These are phyloP conservation scores for Paramuricea clavata DNA, from an alignment of 92 coral and sea anemone species.

Conservation along the genomic window DNA sequence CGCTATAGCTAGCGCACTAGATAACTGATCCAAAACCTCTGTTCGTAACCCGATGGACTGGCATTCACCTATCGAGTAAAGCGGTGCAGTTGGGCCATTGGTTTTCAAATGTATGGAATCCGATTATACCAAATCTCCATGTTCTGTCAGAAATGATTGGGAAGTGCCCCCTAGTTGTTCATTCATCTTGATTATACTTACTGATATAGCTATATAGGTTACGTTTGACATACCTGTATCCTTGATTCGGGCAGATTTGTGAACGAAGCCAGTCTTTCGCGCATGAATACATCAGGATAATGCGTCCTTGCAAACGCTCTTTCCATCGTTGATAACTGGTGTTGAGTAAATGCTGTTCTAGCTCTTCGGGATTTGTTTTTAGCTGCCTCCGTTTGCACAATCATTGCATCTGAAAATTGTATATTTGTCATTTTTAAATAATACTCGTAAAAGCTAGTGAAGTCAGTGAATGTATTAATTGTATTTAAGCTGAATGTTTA, in stretches of 20 bases:
- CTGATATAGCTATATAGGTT: neutral
- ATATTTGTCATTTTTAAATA: neutral
- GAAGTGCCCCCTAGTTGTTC: no score
- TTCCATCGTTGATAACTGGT: conserved; percentile 96
- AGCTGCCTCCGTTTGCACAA: conserved; percentile 24
- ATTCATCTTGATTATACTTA: neutral
- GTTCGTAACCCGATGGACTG: neutral
- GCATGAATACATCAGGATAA: conserved; percentile 92
- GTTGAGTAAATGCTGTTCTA: conserved; percentile 97
- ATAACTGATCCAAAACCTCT: no score
- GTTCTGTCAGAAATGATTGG: neutral
- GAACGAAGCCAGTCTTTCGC: conserved; percentile 92
- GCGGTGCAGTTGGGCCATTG: neutral
- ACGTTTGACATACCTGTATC: conserved; percentile 77
- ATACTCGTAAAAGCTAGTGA: no score
- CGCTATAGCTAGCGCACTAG: no score
- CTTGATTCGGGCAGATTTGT: conserved; percentile 97
- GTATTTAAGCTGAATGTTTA: no score
- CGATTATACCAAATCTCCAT: no score
- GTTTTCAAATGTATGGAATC: neutral
- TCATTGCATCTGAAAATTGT: conserved; percentile 31
- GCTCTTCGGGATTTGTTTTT: conserved; percentile 78
- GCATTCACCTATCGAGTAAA: neutral
- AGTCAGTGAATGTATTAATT: no score
- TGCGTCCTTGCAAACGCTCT: conserved; percentile 94